phyloP scores from a whole-genome alignment of 2,888 invertebrate species.

The Heliconius ismenius region DNA sequence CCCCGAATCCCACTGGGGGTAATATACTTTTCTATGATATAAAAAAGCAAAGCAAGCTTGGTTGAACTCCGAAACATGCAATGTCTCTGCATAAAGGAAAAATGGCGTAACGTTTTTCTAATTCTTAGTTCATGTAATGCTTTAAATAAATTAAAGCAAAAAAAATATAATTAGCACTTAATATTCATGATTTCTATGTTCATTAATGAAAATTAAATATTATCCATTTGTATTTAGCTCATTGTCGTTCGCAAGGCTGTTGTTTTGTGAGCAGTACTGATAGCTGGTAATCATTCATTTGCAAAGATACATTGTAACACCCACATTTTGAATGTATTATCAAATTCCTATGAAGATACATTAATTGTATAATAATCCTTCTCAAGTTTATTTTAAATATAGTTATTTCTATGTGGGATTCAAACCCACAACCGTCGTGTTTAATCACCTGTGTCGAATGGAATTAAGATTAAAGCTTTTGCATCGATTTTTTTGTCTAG shows the following conservation, averaged over 20 bases:
- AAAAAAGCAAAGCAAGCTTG: background rate
- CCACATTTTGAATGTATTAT: background rate
- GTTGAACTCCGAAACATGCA: background rate
- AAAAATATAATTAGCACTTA: background rate
- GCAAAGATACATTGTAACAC: background rate
- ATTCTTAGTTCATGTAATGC: background rate
- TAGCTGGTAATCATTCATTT: background rate
- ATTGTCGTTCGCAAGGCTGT: slow-evolving; percentile 38
- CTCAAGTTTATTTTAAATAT: too few relatives aligned
- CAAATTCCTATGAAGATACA: too few relatives aligned
- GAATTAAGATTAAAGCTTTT: background rate
- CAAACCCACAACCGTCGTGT: too few relatives aligned
- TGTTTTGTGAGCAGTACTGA: slow-evolving; percentile 1
- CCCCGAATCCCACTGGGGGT: too few relatives aligned
- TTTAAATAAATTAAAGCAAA: background rate
- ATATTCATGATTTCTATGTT: slow-evolving; percentile 1
- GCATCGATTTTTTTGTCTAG: too few relatives aligned
- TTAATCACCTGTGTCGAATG: background rate
- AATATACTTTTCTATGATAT: too few relatives aligned
- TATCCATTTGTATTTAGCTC: slow-evolving; percentile 43
- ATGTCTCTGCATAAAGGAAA: background rate
- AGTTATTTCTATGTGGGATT: too few relatives aligned
- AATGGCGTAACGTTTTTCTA: background rate
- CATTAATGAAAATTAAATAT: slow-evolving; percentile 38
- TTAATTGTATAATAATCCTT: too few relatives aligned